phyloP scores from a whole-genome alignment of 2,888 invertebrate species.

The Amphiduros pacificus region DNA sequence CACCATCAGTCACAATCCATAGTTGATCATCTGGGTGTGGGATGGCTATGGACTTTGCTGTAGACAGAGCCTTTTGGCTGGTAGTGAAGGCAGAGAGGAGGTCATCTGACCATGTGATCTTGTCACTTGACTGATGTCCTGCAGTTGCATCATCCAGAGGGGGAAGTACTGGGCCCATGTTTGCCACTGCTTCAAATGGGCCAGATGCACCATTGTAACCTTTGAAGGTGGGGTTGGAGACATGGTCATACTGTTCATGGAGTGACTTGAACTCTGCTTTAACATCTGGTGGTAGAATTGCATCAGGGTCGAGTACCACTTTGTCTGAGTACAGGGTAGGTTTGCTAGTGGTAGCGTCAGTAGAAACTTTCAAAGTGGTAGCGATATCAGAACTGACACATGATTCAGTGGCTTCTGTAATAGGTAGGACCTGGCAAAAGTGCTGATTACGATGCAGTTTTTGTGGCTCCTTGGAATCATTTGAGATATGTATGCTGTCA shows the following conservation, averaged over 20 bases:
- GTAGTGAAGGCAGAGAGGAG: not conserved
- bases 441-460: too few species aligned
- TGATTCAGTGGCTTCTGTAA: too few species aligned
- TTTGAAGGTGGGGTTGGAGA: not conserved
- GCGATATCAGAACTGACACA: too few species aligned
- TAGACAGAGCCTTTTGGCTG: not conserved
- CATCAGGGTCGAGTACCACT: conserved; percentile 23
- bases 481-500: too few species aligned
- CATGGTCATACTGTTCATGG: conserved; percentile 6
- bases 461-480: too few species aligned
- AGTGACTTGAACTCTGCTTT: not conserved
- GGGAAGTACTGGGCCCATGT: conserved; percentile 9
- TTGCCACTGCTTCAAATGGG: not conserved
- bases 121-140: not conserved
- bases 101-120: not conserved
- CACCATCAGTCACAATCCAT: not conserved
- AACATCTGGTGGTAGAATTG: not conserved
- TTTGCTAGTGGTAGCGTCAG: too few species aligned
- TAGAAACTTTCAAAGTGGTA: too few species aligned
- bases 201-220: conserved; percentile 5
- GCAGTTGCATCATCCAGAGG: not conserved
- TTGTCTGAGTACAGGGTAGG: too few species aligned
- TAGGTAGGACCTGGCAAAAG: too few species aligned
- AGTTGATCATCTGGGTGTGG: not conserved
- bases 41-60: not conserved